Base-by-base conservation (phyloP, 2,888 invertebrate genomes). In the Lampropteryx suffumata region DNA sequence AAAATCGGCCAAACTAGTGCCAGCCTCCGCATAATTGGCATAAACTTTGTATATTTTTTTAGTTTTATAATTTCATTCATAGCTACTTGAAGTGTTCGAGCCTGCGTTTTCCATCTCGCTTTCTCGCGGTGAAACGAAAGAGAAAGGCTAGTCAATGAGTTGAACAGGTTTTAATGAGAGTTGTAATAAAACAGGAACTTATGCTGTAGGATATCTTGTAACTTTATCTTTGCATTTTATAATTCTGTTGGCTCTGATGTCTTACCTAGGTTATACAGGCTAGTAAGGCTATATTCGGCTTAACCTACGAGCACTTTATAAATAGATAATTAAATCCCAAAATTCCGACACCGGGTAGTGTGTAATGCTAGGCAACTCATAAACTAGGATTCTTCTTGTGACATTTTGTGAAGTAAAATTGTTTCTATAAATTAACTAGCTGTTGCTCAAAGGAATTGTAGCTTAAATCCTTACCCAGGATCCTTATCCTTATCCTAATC, bases 11-110 rank as follows among this genome's bases (percentile, higher is more conserved):
- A 4, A 9, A 41, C 21, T 41, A 1, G 30, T 30, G 30, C 17
- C 24, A 29, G 10, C 33, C 13, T 9, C 14, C 12, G 10, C 24
- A 14, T 26, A 32, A 12, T 12, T 30, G 7, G 28, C 28, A 39
- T 28, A 27, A 33, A n/a, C 12, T 24, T 41, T 6, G 8, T 12
- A 21, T 1, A 5, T 32, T 9, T 27, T 32, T 41, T 45, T 26
- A 32, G 27, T 42, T 37, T 51, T 51, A n/a, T 51, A 46, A 51
- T 46, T 51, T 51, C 46, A 51, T 46, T 51, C 51, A 46, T 37
- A 41, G 21, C 34, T 5, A 36, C 36, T 29, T 44, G 36, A 12
- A 32, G 46, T 32, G 42, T 46, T 46, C 33, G 30, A 50, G 45
- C 17, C 9, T 42, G 34, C 6, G 33, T 36, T 12, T 26, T 51